Evolutionary conservation across 2,113 vertebrate genomes (phyloP).

Genomic region (Alexandromys fortis): DNA sequence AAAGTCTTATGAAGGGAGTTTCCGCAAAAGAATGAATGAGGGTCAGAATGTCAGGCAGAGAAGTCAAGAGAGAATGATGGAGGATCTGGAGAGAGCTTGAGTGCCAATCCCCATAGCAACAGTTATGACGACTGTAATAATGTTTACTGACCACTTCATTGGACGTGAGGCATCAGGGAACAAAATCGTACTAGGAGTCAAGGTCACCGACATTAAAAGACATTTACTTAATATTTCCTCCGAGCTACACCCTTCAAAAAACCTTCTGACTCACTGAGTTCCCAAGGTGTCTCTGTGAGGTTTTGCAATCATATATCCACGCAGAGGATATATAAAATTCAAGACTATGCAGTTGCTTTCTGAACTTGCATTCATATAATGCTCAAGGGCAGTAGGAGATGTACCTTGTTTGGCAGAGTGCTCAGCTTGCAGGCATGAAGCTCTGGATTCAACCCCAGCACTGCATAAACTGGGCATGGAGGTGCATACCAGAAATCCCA

Average conservation of each 20-base stretch:
- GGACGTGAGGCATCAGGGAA: not conserved
- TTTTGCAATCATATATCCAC: not conserved
- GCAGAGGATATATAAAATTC: not conserved
- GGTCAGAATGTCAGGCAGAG: not conserved
- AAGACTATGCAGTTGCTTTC: accelerated
- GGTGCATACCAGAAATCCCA: accelerated
- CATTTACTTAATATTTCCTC: not conserved
- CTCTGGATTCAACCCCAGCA: not conserved
- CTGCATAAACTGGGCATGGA: not conserved
- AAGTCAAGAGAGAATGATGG: not conserved
- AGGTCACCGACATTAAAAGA: not conserved
- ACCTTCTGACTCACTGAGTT: not conserved
- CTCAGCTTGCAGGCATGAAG: not conserved
- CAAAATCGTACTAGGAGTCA: not conserved
- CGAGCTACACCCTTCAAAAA: not conserved
- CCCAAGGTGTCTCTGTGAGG: not conserved
- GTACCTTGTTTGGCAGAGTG: not conserved
- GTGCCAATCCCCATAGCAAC: not conserved
- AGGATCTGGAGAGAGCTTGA: not conserved
- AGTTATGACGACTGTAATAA: not conserved
- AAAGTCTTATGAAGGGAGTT: not conserved
- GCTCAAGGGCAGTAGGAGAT: not conserved
- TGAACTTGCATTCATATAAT: not conserved
- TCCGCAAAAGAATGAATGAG: not conserved
- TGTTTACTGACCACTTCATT: not conserved